Percentiles rank a stretch among this genome's conserved stretches.
These are phyloP conservation scores for Pantherophis vulpinus DNA, from an alignment of 2,797 vertebrate species.

Conservation along the genomic window DNA sequence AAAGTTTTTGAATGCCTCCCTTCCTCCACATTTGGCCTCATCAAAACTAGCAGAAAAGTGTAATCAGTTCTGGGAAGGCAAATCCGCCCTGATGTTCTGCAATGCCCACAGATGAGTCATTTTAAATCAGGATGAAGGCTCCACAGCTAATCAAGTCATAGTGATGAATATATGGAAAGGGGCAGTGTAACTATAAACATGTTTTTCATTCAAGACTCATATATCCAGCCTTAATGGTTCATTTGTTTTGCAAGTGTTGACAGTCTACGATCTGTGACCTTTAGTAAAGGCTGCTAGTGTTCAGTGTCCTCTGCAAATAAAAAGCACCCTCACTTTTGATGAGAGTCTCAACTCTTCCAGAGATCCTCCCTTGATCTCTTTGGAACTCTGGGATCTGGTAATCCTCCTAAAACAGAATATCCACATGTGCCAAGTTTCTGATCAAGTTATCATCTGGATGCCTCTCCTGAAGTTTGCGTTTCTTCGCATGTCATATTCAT, in stretches of 20 bases:
- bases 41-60: background rate
- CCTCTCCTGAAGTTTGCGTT: background rate
- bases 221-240: background rate
- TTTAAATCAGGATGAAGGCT: background rate
- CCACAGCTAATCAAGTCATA: background rate
- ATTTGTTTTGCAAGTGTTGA: background rate
- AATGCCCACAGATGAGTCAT: background rate
- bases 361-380: background rate
- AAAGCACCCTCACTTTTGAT: background rate
- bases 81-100: background rate
- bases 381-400: background rate
- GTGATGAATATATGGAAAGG: background rate
- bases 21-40: background rate
- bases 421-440: background rate
- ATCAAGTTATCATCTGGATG: background rate
- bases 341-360: background rate
- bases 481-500: background rate
- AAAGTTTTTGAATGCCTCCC: background rate
- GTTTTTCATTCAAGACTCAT: background rate
- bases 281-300: background rate
- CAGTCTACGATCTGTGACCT: background rate
- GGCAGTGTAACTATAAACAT: conserved; percentile 4
- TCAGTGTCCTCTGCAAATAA: background rate
- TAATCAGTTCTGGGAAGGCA: conserved; percentile 6
- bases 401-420: background rate